Evolutionary conservation across 2,888 invertebrate species (phyloP), one percentile per base, ranked within the genome.

Genomic region (Celastrina argiolus): DNA sequence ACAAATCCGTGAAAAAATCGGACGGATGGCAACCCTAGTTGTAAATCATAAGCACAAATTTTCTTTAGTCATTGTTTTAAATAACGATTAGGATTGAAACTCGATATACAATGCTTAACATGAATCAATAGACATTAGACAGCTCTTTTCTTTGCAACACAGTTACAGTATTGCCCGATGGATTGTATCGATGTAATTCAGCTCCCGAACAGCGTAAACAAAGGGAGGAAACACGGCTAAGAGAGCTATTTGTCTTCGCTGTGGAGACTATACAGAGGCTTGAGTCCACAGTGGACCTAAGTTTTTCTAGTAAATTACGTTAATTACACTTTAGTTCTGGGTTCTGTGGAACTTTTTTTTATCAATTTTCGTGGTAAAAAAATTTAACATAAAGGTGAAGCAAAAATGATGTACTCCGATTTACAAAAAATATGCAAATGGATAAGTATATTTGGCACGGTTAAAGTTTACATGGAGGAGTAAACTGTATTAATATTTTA

Each of bases 171-270:
- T 14, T 51, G 51, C 22, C 22, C 22, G 51, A 51, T 22, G 51
- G 26, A 51, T 51, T 51, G 51, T 22, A 51, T 26, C 51, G 51
- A 51, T 51, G 51, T 51, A 22, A 14, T 22, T 12, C 51, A 51
- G 51, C 51, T 51, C 22, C 51, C 12, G 22, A 51, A 58, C 58
- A 58, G 31, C 31, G 58, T 31, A 31, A 61, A 61, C 61, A 61
- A 61, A 61, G 18, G 22, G 22, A 36, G 61, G 61, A 61, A 61
- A 61, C 39, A 36, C 22, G 18, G 39, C 14, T 7, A 61, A 18
- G 61, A 51, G 39, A 39, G 12, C 61, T 39, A 61, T 61, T 61
- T 39, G 22, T 61, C 61, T 58, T 31, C 28, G 58, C 58, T 58
- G 58, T 8, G 58, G 58, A 45, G 45, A 45, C 36, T 36, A 51